Percentiles rank a stretch among this genome's conserved stretches.
Evolutionary conservation across 2,797 vertebrate genomes (phyloP).

Genomic region (Sardinella longiceps): DNA sequence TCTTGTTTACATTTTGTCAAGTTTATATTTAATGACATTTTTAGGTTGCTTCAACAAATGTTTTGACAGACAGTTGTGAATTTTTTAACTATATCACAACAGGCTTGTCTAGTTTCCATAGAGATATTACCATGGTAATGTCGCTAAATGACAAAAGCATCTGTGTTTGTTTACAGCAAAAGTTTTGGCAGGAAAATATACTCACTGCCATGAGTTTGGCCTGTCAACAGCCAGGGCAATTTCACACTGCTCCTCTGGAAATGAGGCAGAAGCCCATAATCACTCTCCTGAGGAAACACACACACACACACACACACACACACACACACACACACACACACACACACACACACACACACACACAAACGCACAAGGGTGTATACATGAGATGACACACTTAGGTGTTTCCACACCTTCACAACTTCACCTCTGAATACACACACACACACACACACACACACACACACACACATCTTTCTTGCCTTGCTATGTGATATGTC

Average conservation of each 20-base stretch:
- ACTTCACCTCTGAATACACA: background rate
- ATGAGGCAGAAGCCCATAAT: background rate
- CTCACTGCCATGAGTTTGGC: background rate
- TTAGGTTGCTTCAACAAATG: background rate
- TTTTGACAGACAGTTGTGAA: background rate
- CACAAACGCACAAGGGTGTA: background rate
- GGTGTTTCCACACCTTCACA: background rate
- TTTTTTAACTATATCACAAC: background rate
- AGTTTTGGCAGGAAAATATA: background rate
- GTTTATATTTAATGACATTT: too few species aligned
- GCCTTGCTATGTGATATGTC: background rate
- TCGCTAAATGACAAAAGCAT: background rate
- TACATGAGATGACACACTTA: too few species aligned
- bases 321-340: background rate
- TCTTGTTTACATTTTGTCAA: background rate
- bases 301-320: constrained; percentile 12
- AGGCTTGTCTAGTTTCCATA: background rate
- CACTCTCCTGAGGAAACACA: background rate
- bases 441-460: background rate
- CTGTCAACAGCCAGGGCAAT: background rate
- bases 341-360: background rate
- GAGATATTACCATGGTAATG: background rate
- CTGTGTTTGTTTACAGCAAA: background rate
- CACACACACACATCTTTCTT: background rate
- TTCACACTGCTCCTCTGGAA: background rate